Evolutionary conservation across 2,113 vertebrate genomes (phyloP).

Genomic region (Pachypanchax playfairii): DNA sequence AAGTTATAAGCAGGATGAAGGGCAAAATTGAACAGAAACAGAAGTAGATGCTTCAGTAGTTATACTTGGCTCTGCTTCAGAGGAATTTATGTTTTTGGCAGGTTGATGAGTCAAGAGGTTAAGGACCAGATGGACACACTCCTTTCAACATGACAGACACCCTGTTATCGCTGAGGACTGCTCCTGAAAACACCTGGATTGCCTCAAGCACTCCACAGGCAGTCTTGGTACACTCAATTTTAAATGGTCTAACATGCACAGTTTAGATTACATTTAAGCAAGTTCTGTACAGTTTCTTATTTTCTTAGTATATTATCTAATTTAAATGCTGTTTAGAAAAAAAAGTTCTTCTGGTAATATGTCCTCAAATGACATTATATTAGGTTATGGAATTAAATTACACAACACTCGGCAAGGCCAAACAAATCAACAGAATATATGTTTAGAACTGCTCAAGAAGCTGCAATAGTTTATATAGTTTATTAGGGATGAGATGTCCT

Average conservation of each 20-base stretch:
- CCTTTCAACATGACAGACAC: slow-evolving; percentile 45
- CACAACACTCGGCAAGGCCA: too few species aligned
- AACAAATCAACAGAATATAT: too few species aligned
- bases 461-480: too few species aligned
- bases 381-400: background rate
- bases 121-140: slow-evolving; percentile 59
- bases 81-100: slow-evolving; percentile 45
- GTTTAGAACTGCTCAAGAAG: background rate
- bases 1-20: slow-evolving; percentile 33
- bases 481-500: too few species aligned
- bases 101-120: slow-evolving; percentile 53
- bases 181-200: slow-evolving; percentile 26
- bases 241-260: slow-evolving; percentile 1
- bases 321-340: background rate
- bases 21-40: background rate
- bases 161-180: slow-evolving; percentile 4
- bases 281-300: too few species aligned
- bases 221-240: background rate
- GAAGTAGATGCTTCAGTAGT: slow-evolving; percentile 4
- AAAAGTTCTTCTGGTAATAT: background rate
- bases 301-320: background rate
- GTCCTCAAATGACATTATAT: background rate
- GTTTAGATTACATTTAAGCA: too few species aligned
- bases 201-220: slow-evolving; percentile 17
- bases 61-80: slow-evolving; percentile 42